Percentiles rank a stretch among this genome's conserved stretches.
phyloP scores from a whole-genome alignment of 1,140 invertebrate genomes.

The Diachasmimorpha longicaudata region DNA sequence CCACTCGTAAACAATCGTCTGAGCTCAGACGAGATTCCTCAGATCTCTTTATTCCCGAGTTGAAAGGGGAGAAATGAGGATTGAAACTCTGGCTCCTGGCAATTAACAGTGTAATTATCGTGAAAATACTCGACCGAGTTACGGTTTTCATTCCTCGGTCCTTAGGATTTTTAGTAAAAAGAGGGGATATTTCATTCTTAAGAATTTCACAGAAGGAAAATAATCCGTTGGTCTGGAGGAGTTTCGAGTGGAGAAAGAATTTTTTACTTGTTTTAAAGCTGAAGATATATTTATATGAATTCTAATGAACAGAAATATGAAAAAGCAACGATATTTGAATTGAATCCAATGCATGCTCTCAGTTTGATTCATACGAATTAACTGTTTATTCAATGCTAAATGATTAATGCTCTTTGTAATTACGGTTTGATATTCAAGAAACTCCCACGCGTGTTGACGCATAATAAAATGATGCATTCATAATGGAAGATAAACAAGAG shows the following conservation, averaged over 20 bases:
- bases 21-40: conserved; percentile 11
- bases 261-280: neutral
- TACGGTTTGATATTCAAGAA: neutral
- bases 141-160: conserved; percentile 10
- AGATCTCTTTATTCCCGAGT: neutral
- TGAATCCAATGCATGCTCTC: neutral
- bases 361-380: neutral
- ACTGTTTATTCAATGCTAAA: no score
- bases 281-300: neutral
- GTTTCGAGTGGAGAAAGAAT: neutral
- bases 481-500: conserved; percentile 14
- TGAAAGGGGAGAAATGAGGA: conserved; percentile 13
- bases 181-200: conserved; percentile 52
- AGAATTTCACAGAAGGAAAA: conserved; percentile 34
- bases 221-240: neutral
- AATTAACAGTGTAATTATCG: conserved; percentile 52
- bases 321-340: neutral
- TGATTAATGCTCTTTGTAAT: no score
- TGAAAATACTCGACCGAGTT: neutral
- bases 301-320: neutral
- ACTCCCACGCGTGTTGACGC: conserved; percentile 14
- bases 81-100: conserved; percentile 27
- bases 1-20: conserved; percentile 46
- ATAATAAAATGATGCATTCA: conserved; percentile 7
- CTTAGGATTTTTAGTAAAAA: conserved; percentile 27